Percentiles rank a stretch among this genome's conserved stretches.
Evolutionary conservation across 2,113 vertebrate genomes (phyloP).

Genomic region (Pipra filicauda): DNA sequence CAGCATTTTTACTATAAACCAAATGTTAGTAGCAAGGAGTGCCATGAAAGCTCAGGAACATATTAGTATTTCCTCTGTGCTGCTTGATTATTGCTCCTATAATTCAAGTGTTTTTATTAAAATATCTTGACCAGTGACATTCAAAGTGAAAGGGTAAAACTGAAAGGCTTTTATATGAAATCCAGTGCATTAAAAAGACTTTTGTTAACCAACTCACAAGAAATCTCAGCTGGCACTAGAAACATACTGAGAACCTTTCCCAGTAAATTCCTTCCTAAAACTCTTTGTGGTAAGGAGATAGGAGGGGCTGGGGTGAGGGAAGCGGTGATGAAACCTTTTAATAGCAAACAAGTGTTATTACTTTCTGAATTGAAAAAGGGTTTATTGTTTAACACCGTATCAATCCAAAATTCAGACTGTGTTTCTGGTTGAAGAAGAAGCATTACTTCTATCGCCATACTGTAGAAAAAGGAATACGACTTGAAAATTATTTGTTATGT

Average conservation of each 20-base stretch:
- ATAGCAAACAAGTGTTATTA: neutral
- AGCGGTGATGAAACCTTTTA: neutral
- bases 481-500: neutral
- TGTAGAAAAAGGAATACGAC: neutral
- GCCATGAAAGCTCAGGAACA: neutral
- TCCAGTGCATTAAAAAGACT: neutral
- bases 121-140: neutral
- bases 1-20: neutral
- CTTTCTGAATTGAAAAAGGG: neutral
- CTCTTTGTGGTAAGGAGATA: neutral
- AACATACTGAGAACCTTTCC: neutral
- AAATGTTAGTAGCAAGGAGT: neutral
- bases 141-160: slow-evolving; percentile 1
- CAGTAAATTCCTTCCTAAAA: neutral
- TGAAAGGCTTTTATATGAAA: neutral
- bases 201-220: neutral
- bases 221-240: neutral
- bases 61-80: neutral
- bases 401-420: neutral
- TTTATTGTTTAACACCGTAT: neutral
- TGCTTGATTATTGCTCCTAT: slow-evolving; percentile 10
- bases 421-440: neutral
- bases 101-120: slow-evolving; percentile 36
- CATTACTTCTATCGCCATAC: neutral
- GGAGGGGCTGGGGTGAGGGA: neutral